Base-by-base conservation (phyloP, 2,888 invertebrate genomes). In the Polymixis lichenea region DNA sequence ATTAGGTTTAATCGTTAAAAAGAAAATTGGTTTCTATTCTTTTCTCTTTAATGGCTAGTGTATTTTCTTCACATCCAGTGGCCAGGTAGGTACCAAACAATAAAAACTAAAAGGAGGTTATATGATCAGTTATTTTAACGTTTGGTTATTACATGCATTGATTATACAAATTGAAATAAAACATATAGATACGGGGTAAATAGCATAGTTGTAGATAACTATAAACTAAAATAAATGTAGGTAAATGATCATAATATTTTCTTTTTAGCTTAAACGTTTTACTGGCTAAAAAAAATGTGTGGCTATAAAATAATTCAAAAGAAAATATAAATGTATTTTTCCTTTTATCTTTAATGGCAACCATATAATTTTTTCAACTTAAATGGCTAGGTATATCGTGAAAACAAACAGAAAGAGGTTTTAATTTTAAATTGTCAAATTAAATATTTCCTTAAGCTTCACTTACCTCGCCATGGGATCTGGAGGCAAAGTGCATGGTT, bases 31-130 rank as follows among this genome's bases (percentile, higher is more conserved):
- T 32, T 65, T 65, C 32, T 22, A 8, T 32, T 8, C 1, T 58
- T 58, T 43, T 43, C 0, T 51, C 11, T 51, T 51, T 58, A 64
- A 51, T 15, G 56, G 58, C 43, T 43, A 32, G 28, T n/a, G 25
- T 75, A 58, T 1, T 49, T 32, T 49, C 64, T 38, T 49, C 11
- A 25, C 1, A 25, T 49, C 8, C 11, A 22, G 32, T 32, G 62
- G 25, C 22, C 55, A 72, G 43, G 2, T 17, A 72, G 43, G 2
- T 17, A 32, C 2, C 11, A 17, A 3, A 25, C 7, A 17, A 49
- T 38, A 19, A 46, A 53, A 38, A 51, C 22, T 72, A 38, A 28
- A 61, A 74, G 43, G 60, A 72, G 60, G 60, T 72, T 28, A 28
- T 7, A 0, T 38, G 38, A 38, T 43, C 32, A 1, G 13, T 5